Evolutionary conservation across 2,888 invertebrate genomes (phyloP), one percentile per base, ranked within the genome.

Genomic region (Tetramorium bicarinatum): DNA sequence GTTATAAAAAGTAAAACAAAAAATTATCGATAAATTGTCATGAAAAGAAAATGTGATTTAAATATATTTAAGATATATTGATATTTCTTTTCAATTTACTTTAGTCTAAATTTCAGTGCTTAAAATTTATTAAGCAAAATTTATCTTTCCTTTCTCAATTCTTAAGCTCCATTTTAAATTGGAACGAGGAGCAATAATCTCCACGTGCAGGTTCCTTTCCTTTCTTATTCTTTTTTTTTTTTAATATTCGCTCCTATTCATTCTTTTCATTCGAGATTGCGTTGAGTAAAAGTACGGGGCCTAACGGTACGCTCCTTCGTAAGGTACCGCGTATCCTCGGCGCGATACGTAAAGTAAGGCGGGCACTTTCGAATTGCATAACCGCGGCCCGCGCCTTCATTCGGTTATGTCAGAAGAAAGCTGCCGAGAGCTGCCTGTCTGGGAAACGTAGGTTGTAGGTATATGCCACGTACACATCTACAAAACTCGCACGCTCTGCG

Each of bases 331-430:
- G 85, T 89, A 89, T 89, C 89, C 87, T 89, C 88, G 84, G 86
- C 85, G 89, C 90, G 91, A 92, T 92, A 92, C 93, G 93, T 93
- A 93, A 94, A 94, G 94, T 94, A 94, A 95, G 94, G 94, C 94
- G 94, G 94, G 94, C 94, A 94, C 94, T 94, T 94, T 94, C 94
- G 93, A 94, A 94, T 94, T 94, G 93, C 94, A 94, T 94, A 94
- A 94, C 92, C 85, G 88, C 92, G 90, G 92, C 94, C 93, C 94
- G 93, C 94, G 94, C 94, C 94, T 94, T 94, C 94, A 90, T 94
- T 94, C 94, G 94, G 93, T 95, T 95, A 95, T 95, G 94, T 95
- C 94, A 95, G 94, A 95, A 95, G 94, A 94, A 94, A 95, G 94
- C 93, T 94, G 93, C 92, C 91, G 93, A 87, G 91, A 88, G 83